Evolutionary conservation across 1,140 invertebrate genomes (phyloP).

Genomic region (Drosophila parabipectinata): DNA sequence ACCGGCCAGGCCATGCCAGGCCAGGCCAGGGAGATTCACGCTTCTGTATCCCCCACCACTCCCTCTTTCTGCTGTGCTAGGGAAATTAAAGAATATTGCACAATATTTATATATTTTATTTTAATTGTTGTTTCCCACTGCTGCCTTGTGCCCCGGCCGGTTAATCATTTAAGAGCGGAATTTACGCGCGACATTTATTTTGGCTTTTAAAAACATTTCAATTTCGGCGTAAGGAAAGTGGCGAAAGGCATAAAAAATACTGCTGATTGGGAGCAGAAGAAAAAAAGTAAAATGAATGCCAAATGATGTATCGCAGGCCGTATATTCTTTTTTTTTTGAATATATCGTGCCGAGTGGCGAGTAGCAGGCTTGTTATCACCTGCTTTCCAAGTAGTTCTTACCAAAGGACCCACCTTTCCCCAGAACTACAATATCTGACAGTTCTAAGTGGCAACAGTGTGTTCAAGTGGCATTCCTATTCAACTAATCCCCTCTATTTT

Average conservation of each 20-base stretch:
- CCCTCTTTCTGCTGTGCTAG: background rate
- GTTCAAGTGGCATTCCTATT: background rate
- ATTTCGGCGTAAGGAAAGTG: slow-evolving; percentile 36
- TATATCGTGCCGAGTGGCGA: background rate
- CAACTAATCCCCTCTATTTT: slow-evolving; percentile 2
- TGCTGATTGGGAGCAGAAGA: slow-evolving; percentile 18
- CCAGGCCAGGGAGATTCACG: slow-evolving; percentile 58
- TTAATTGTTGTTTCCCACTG: slow-evolving; percentile 61
- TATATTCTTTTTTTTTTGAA: background rate
- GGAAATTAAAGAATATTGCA: slow-evolving; percentile 61
- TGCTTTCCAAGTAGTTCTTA: too few relatives aligned
- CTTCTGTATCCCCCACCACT: slow-evolving; percentile 17
- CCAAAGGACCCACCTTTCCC: too few relatives aligned
- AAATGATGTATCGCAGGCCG: slow-evolving; percentile 9
- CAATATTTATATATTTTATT: slow-evolving; percentile 76
- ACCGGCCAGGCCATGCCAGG: background rate
- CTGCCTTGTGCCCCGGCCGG: slow-evolving; percentile 22
- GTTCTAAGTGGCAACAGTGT: background rate
- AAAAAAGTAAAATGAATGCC: slow-evolving; percentile 13
- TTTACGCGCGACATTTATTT: slow-evolving; percentile 63
- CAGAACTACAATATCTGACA: slow-evolving; percentile 18
- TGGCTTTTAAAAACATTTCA: slow-evolving; percentile 60
- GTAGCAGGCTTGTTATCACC: background rate
- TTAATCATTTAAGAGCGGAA: slow-evolving; percentile 63
- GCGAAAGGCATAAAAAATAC: slow-evolving; percentile 32